These are phyloP conservation scores for Venturia canescens DNA, from an alignment of 1,140 invertebrate genomes.

Conservation along the genomic window DNA sequence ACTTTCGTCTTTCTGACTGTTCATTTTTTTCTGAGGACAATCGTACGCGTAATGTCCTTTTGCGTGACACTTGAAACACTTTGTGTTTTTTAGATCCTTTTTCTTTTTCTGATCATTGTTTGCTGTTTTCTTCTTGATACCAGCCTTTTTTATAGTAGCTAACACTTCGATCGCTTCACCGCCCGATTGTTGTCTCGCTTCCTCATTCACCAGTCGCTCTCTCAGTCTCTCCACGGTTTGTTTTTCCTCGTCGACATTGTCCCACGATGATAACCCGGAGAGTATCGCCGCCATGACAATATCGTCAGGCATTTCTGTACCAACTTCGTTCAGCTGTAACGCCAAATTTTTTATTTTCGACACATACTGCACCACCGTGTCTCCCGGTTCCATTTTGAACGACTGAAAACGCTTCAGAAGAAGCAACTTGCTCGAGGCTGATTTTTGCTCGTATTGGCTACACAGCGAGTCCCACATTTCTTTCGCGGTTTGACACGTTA, in stretches of 20 bases:
- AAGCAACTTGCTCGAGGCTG: constrained; percentile 41
- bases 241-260: constrained; percentile 35
- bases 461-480: no score
- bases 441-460: constrained; percentile 45
- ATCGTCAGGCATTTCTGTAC: constrained; percentile 38
- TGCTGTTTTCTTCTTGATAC: constrained; percentile 29
- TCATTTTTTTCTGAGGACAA: constrained; percentile 22
- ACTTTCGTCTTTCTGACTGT: not conserved
- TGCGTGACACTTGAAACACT: constrained; percentile 43
- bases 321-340: constrained; percentile 41
- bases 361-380: constrained; percentile 51
- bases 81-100: no score
- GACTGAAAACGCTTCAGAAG: constrained; percentile 48
- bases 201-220: constrained; percentile 41
- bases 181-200: no score
- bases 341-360: constrained; percentile 48
- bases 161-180: constrained; percentile 36
- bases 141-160: constrained; percentile 27
- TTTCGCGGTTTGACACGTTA: constrained; percentile 46
- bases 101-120: constrained; percentile 39
- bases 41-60: constrained; percentile 50
- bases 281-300: constrained; percentile 50
- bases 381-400: no score
- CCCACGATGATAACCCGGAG: constrained; percentile 36
- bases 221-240: constrained; percentile 41